Base-by-base conservation (phyloP, 2,113 vertebrate species). In the Ascaphus truei region DNA sequence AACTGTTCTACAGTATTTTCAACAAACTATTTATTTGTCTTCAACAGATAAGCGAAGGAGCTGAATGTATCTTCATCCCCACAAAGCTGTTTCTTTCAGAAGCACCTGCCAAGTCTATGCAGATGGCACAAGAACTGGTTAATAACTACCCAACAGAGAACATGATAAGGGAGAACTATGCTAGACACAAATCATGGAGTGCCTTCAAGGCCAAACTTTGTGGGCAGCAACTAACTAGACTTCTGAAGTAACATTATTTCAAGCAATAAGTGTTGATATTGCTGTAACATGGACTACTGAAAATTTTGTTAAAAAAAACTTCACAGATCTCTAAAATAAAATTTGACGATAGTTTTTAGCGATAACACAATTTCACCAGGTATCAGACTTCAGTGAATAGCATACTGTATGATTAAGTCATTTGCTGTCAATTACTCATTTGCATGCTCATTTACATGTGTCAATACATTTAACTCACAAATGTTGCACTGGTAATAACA, bases 21-120 rank as follows among this genome's bases (percentile, higher is more conserved):
- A n/a, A n/a, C n/a, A n/a, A n/a, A n/a, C n/a, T 48, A 15, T 66
- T 71, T 72, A 11, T 50, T 48, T 36, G 23, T 51, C 1, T 62
- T 68, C 15, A 9, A 16, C 13, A 81, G 72, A 62, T 74, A 64
- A 83, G 65, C 59, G 62, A 80, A 73, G 74, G 74, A 71, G 48
- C 27, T 2, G 68, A 82, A 22, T 67, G 61, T 5, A 53, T 79
- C 77, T 79, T 76, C 72, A 73, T 78, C 60, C 45, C 72, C 33
- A 15, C 71, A 67, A 76, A 43, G 18, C 47, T 78, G 6, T 81
- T 62, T 29, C 39, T 76, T 45, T 10, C 25, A 37, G 78, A 81
- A 68, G 59, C 66, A 18, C 36, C 80, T 7, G 2, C n/a, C 16
- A 56, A 74, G 51, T 72, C 58, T 22, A 74, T 33, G 29, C 34